phyloP scores from a whole-genome alignment of 2,797 vertebrate species.

The Lerista edwardsae region DNA sequence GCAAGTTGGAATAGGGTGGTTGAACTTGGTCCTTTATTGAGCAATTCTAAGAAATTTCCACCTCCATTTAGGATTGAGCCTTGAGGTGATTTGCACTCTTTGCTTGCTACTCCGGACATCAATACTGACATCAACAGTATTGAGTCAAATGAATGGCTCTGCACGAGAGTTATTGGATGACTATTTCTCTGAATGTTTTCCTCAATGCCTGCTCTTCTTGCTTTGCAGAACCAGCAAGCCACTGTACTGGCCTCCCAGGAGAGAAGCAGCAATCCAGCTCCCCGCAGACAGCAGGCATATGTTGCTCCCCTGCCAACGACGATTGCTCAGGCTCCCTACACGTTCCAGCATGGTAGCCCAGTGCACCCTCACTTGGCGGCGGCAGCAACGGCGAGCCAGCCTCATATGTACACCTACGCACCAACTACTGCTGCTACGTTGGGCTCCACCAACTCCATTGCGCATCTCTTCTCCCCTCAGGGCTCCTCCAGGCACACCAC shows the following conservation, averaged over 20 bases:
- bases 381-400: slow-evolving; percentile 83
- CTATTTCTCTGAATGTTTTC: neutral
- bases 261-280: slow-evolving; percentile 80
- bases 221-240: slow-evolving; percentile 86
- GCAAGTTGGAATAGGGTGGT: neutral
- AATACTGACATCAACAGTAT: too few relatives aligned
- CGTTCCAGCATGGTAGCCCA: slow-evolving; percentile 88
- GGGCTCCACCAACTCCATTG: slow-evolving; percentile 94
- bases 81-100: neutral
- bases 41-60: neutral
- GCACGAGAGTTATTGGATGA: neutral
- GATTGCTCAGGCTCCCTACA: slow-evolving; percentile 88
- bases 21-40: neutral
- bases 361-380: slow-evolving; percentile 85
- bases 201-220: slow-evolving; percentile 23
- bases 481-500: slow-evolving; percentile 85
- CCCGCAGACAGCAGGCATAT: slow-evolving; percentile 88
- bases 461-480: slow-evolving; percentile 89
- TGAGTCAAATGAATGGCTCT: neutral
- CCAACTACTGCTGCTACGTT: slow-evolving; percentile 87
- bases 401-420: slow-evolving; percentile 91
- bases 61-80: slow-evolving; percentile 11
- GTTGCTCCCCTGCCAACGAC: slow-evolving; percentile 84
- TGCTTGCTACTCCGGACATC: neutral
- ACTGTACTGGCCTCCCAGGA: slow-evolving; percentile 86